Base-by-base conservation (phyloP, 2,888 invertebrate genomes). In the Drosophila picticornis region DNA sequence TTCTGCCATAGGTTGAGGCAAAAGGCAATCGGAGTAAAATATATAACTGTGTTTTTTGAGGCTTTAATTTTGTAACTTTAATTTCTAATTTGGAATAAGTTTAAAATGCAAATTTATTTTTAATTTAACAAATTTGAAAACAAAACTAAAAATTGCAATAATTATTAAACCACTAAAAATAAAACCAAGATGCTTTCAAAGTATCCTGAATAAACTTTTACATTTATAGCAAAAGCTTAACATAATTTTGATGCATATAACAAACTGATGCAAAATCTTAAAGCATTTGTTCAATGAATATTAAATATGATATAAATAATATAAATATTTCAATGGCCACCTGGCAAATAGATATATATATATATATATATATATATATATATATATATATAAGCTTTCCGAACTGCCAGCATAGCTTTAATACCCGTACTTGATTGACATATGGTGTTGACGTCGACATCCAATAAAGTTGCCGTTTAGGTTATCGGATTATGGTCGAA, bases 401-500 rank as follows among this genome's bases (percentile, higher is more conserved):
- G 11, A 2, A 22, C 43, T 43, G 22, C 11, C 40, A 40, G 40
- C 40, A 40, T 11, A 11, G 22, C 22, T 22, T 52, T 52, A 52
- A 52, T 52, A 16, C 22, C 16, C 16, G 6, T 70, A 68, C 73
- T 59, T 65, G 58, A 82, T 82, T 84, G 80, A 77, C 80, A 87
- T 73, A 51, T 75, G 69, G 64, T 62, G 59, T 53, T 60, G 77
- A 71, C 75, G 67, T 53, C 40, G 67, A 62, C 72, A 74, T 55
- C 70, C 75, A 68, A 65, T 63, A 69, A 71, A 85, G 62, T 73
- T 70, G 74, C 43, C 74, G 75, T 63, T 68, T 65, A 69, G 81
- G 60, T 81, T 73, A 86, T 69, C 68, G 81, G 86, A 73, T 83
- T 83, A 81, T 73, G 72, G 58, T 59, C 40, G 58, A 66, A 50